Base-by-base conservation (phyloP, 2,888 invertebrate genomes). In the Drosophila prostipennis region DNA sequence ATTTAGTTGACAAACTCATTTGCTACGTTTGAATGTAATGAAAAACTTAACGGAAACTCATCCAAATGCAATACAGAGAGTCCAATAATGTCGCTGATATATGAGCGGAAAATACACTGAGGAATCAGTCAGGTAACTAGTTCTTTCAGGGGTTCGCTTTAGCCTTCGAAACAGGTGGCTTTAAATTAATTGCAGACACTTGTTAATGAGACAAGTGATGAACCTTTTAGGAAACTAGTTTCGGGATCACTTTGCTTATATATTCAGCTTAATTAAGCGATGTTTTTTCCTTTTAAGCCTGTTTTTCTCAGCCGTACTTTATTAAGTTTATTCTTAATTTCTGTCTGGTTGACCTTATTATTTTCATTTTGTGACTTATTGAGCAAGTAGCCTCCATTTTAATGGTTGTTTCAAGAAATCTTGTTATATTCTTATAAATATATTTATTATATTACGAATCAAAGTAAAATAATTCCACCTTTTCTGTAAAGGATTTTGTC, bases 311-410 rank as follows among this genome's bases (percentile, higher is more conserved):
- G 68, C 67, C 14, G 10, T 6, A n/a, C 3, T 2, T 48, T 6
- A 68, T 71, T 75, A 68, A 67, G 68, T 72, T 73, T 65, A 72
- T 79, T 81, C 67, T 73, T 77, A 71, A 77, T 71, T 74, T 84
- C 14, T 3, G 11, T 3, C 13, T 29, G 26, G 19, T 43, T 5
- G 45, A 45, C 26, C 45, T 26, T 8, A 26, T 29, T 45, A 6
- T 11, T 19, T 8, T 42, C 2, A 42, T 16, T 39, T 16, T 10
- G 39, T 3, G 3, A 10, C 39, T 39, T 10, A 16, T 14, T 43
- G 23, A 13, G 14, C 14, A 19, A 5, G 11, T 42, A 19, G 5
- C 5, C 42, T 42, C 0, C 42, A 19, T 42, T 19, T 19, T 19
- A 8, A 8, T 34, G 10, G 8, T 34, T 1, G 4, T 4, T 11